Base-by-base conservation (phyloP, 2,888 invertebrate species). In the Ecliptopera silaceata region DNA sequence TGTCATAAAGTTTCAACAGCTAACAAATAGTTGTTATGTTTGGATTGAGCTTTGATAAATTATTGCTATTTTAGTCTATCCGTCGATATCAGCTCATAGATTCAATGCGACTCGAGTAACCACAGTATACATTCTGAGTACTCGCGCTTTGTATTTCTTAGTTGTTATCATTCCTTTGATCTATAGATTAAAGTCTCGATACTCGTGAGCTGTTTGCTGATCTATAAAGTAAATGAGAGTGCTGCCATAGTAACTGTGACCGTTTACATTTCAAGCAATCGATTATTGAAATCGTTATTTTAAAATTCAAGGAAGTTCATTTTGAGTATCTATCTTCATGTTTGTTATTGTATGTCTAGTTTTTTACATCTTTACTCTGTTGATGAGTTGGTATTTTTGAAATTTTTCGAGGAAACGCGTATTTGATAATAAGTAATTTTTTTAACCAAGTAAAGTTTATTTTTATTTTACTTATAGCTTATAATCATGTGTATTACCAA, bases 161-260 rank as follows among this genome's bases (percentile, higher is more conserved):
- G 34, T 34, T 44, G 56, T 63, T 58, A 58, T 55, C 36, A 46
- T 36, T 60, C 61, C 63, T 66, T 66, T 66, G 64, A 66, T 66
- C 61, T 63, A 8, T 20, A 48, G 43, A 61, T 60, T 56, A 56
- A 61, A 59, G 61, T 58, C 54, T 46, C 56, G 52, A 48, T 41
- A 44, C 50, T 53, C 41, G 45, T 12, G 34, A 53, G 48, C 52
- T 39, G 52, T 42, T 47, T 36, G 50, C 46, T 45, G 48, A 55
- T 53, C 60, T 59, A 56, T 55, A 62, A 55, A 64, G 55, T 59
- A 55, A 55, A 55, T 51, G 53, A 58, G 13, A 39, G 18, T 12
- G 52, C 58, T 58, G 12, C 17, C 32, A 26, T 32, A 32, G 46
- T 46, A 34, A 31, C 54, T 59, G 58, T 50, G 46, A 43, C 45